A percentile compares a stretch with the other conserved stretches of the same genome.
Conservation (phyloP, 2,888 invertebrate species). For the Lordiphosa andalusiaca region DNA sequence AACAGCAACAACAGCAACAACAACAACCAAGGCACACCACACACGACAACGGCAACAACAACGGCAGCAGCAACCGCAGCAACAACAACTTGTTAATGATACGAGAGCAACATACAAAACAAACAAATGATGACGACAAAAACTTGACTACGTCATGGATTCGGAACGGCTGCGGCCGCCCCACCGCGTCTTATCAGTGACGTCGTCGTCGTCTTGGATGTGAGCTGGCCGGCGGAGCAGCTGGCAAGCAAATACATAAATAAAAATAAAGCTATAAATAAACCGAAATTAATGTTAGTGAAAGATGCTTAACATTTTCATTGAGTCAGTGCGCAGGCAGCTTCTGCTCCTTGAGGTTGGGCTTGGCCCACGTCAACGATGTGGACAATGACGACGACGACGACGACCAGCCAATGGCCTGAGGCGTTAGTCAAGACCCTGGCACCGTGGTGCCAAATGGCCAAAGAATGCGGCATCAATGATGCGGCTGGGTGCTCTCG, state of each 20-base stretch:
- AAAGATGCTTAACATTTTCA: conserved; percentile 64
- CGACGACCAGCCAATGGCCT: no score
- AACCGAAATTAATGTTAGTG: conserved; percentile 62
- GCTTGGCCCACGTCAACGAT: neutral
- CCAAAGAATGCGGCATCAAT: no score
- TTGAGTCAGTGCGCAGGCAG: conserved; percentile 44
- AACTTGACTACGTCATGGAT: no score
- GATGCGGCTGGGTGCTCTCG: no score
- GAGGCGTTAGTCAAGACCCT: neutral
- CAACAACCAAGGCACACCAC: conserved; percentile 9
- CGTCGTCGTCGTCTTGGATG: no score
- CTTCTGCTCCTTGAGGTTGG: conserved; percentile 1
- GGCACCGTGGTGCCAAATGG: conserved; percentile 21
- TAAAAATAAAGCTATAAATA: conserved; percentile 60
- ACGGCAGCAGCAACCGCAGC: conserved; percentile 17
- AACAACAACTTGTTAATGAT: conserved; percentile 19
- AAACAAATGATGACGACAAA: conserved; percentile 27
- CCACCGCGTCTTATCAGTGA: no score
- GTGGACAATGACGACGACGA: no score
- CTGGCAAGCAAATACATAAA: conserved; percentile 41
- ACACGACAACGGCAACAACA: conserved; percentile 22
- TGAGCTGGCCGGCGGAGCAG: neutral
- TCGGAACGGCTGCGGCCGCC: no score
- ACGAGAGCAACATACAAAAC: conserved; percentile 12
- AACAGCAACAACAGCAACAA: conserved; percentile 12